Percentiles rank a stretch among this genome's conserved stretches.
These are phyloP conservation scores for Eudyptes chrysolophus DNA, from an alignment of 2,113 vertebrate genomes.

Conservation along the genomic window DNA sequence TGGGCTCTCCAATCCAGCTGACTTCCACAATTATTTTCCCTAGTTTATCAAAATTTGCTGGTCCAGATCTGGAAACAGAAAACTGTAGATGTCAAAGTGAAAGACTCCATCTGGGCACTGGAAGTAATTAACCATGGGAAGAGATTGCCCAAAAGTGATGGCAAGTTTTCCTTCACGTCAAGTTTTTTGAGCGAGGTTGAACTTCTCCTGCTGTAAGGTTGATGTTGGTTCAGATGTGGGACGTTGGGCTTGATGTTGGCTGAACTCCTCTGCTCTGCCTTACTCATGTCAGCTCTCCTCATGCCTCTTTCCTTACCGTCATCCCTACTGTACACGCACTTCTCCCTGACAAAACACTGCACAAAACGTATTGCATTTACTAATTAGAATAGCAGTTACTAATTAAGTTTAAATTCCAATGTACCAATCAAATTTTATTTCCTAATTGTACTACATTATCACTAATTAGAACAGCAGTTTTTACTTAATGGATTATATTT, in stretches of 20 bases:
- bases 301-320: background rate
- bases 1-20: background rate
- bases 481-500: conserved; percentile 71
- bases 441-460: conserved; percentile 72
- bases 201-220: background rate
- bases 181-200: accelerated
- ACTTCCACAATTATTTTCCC: background rate
- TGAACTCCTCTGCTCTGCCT: background rate
- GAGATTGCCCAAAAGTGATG: background rate
- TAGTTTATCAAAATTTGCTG: background rate
- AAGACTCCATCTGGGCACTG: background rate
- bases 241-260: background rate
- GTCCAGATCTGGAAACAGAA: background rate
- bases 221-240: background rate
- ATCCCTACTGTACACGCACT: background rate
- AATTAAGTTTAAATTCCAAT: conserved; percentile 70
- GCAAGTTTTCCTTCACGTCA: background rate
- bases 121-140: background rate
- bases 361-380: conserved; percentile 22
- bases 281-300: background rate
- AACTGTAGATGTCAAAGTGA: background rate
- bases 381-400: conserved; percentile 68
- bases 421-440: conserved; percentile 73
- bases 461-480: conserved; percentile 70
- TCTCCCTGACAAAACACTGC: conserved; percentile 15